Evolutionary conservation across 2,888 invertebrate species (phyloP).

Genomic region (Clistopyga incitator): DNA sequence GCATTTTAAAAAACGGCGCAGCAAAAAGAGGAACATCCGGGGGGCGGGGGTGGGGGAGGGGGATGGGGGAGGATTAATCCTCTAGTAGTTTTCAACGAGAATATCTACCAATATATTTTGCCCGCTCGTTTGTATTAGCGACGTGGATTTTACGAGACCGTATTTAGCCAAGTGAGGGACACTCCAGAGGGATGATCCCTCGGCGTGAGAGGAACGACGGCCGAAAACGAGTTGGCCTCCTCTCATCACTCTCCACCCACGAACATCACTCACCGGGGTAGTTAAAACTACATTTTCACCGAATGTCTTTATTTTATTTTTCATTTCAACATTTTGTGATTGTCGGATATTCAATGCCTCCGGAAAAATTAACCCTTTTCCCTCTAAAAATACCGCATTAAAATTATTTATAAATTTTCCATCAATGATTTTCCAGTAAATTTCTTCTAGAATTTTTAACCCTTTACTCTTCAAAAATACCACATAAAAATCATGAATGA

Average conservation of each 20-base stretch:
- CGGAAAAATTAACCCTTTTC: too few species aligned
- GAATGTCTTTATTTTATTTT: too few species aligned
- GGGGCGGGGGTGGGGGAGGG: too few species aligned
- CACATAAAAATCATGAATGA: too few species aligned
- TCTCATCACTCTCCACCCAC: not conserved
- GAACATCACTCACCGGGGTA: not conserved
- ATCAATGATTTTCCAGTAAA: too few species aligned
- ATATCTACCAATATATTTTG: constrained; percentile 3
- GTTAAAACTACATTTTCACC: too few species aligned
- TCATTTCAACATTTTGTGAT: too few species aligned
- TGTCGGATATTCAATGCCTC: too few species aligned
- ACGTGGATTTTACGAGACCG: constrained; percentile 38
- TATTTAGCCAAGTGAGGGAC: constrained; percentile 41
- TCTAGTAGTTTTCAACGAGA: constrained; percentile 31
- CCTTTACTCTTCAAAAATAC: too few species aligned
- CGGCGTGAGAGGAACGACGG: constrained; percentile 62
- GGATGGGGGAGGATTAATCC: constrained; percentile 41
- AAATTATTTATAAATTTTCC: too few species aligned
- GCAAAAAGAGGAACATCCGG: constrained; percentile 18
- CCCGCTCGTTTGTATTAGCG: constrained; percentile 29
- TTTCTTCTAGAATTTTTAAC: too few species aligned
- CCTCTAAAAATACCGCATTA: too few species aligned
- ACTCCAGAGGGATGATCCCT: constrained; percentile 53
- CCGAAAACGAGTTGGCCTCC: constrained; percentile 31
- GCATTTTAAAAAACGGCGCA: constrained; percentile 11